Base-by-base conservation (phyloP, 1,140 invertebrate genomes). In the Diorhabda sublineata region DNA sequence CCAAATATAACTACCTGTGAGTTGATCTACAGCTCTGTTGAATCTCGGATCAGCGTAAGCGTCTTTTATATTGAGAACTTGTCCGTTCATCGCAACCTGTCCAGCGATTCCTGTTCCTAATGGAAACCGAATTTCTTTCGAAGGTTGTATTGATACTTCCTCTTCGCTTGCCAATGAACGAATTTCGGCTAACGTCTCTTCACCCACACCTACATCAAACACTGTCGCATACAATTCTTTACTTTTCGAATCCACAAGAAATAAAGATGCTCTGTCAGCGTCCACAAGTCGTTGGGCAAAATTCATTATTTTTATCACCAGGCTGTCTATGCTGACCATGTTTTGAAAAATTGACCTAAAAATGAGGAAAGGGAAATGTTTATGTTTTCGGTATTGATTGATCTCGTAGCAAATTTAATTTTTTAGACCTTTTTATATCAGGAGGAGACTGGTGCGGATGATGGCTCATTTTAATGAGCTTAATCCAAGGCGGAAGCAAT, bases 231-330 rank as follows among this genome's bases (percentile, higher is more conserved):
- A 93, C 7, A 95, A 82, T 79, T 94, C 90, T 68, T 87, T 85
- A 64, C 85, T 90, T 70, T 86, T 86, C 42, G 84, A 83, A 79
- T 93, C 91, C 0, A 93, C 83, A 3, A 93, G 83, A 78, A 94
- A 93, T 11, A 94, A 80, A 0, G 91, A 92, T 0, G 91, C 91
- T 66, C 92, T 79, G 79, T 95, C 93, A 0, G 92, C 92, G 74
- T 91, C 88, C 0, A 94, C 92, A 4, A 95, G 81, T 64, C 87
- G 85, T 79, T 93, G 91, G 0, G 91, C 91, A 78, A 91, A 92
- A 77, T 91, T 90, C 86, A 95, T 89, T 60, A 95, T 90, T 79
- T 92, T 92, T 79, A 92, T 89, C 9, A 95, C 92, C 0, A 94
- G 83, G 42, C 86, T 85, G 75, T 94, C 92, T 85, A 94, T 90